Percentiles rank a stretch among this genome's conserved stretches.
Conservation (phyloP, 2,888 invertebrate species). For the Neocrepidodera transversa region DNA sequence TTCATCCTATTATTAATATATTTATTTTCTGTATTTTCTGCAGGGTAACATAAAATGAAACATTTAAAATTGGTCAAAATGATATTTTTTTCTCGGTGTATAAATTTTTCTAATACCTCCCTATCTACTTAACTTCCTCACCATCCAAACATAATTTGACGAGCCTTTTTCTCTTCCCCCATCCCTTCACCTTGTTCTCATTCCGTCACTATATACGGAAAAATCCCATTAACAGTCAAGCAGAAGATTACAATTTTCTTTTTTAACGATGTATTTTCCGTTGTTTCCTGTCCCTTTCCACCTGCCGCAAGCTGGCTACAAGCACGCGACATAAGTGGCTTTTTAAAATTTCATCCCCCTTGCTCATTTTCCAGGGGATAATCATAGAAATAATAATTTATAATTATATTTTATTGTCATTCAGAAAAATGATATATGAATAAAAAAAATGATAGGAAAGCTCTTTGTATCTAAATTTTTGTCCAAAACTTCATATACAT, state of each 20-base stretch:
- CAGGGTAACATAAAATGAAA: too few species aligned
- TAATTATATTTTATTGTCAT: too few species aligned
- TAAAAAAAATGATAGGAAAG: too few species aligned
- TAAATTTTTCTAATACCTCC: too few species aligned
- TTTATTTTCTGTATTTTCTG: too few species aligned
- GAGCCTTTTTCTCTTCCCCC: neutral
- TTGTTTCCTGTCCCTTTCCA: constrained; percentile 30
- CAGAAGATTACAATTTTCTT: constrained; percentile 40
- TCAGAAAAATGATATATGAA: too few species aligned
- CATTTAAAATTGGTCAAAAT: too few species aligned
- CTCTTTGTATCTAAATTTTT: too few species aligned
- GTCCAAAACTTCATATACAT: neutral
- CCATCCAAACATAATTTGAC: constrained; percentile 2
- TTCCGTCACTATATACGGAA: constrained; percentile 11
- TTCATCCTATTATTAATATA: too few species aligned
- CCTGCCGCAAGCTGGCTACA: constrained; percentile 38
- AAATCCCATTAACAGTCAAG: constrained; percentile 38
- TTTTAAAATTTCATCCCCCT: constrained; percentile 55
- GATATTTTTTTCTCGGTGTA: too few species aligned
- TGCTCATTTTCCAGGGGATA: constrained; percentile 9
- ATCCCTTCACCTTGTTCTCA: constrained; percentile 19
- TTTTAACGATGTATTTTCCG: constrained; percentile 39
- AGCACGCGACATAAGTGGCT: constrained; percentile 54
- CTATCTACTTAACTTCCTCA: constrained; percentile 2
- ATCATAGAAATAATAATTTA: too few species aligned